phyloP scores from a whole-genome alignment of 2,113 vertebrate genomes.

The Xenopus tropicalis region DNA sequence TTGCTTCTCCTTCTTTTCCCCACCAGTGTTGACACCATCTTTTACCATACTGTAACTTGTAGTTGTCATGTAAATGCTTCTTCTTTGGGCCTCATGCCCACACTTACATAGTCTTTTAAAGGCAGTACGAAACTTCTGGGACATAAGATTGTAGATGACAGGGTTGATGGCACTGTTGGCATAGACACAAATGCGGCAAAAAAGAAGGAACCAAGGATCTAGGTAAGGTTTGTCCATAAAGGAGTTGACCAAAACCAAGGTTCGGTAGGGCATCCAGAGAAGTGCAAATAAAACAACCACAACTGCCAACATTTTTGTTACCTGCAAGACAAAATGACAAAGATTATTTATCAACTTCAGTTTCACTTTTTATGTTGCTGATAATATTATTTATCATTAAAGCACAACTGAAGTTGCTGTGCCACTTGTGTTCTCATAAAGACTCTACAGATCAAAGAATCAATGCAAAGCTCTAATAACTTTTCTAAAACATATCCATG shows the following conservation, averaged over 20 bases:
- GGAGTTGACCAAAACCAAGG: slow-evolving; percentile 72
- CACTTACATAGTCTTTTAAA: slow-evolving; percentile 68
- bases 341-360: neutral
- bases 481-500: no score
- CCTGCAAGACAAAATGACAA: slow-evolving; percentile 49
- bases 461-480: no score
- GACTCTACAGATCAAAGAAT: no score
- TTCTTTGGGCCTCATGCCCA: slow-evolving; percentile 44
- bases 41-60: slow-evolving; percentile 47
- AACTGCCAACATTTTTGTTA: slow-evolving; percentile 73
- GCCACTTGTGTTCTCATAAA: no score
- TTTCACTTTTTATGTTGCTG: neutral
- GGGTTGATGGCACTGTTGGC: slow-evolving; percentile 77
- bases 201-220: slow-evolving; percentile 72
- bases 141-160: slow-evolving; percentile 74
- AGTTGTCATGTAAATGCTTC: slow-evolving; percentile 49
- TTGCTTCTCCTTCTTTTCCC: slow-evolving; percentile 29
- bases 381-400: no score
- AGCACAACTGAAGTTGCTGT: no score
- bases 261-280: slow-evolving; percentile 76
- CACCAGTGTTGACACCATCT: slow-evolving; percentile 34
- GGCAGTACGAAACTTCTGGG: slow-evolving; percentile 70
- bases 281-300: slow-evolving; percentile 70
- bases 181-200: slow-evolving; percentile 70
- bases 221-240: slow-evolving; percentile 65